phyloP scores from a whole-genome alignment of 2,113 vertebrate species.

The Hydropotes inermis region DNA sequence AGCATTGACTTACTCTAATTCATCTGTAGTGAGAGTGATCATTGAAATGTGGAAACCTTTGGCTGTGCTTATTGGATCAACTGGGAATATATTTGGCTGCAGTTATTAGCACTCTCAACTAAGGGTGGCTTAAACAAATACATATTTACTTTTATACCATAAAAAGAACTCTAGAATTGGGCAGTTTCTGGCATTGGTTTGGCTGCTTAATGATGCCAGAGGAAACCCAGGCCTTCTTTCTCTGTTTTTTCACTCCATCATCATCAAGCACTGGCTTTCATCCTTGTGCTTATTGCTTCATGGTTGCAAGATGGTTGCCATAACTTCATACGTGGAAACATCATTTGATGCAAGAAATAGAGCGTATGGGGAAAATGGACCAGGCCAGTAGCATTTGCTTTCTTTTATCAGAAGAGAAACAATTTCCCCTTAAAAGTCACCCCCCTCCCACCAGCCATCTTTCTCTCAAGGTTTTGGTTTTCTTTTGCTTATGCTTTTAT shows the following conservation, averaged over 20 bases:
- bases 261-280: neutral
- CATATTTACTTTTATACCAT: neutral
- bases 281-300: neutral
- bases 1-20: neutral
- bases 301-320: neutral
- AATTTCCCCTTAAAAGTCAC: neutral
- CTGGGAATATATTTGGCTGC: neutral
- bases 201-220: neutral
- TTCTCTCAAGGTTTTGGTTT: neutral
- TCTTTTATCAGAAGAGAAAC: neutral
- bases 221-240: neutral
- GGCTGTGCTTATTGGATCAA: neutral
- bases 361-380: neutral
- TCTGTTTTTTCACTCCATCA: neutral
- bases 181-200: neutral
- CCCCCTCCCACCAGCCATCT: neutral
- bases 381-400: neutral
- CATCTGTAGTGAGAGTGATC: neutral
- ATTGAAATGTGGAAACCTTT: slow-evolving; percentile 2
- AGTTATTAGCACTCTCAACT: neutral
- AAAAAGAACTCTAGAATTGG: neutral
- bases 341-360: neutral
- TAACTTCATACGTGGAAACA: neutral
- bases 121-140: neutral
- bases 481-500: neutral